Base-by-base conservation (phyloP, 1,140 invertebrate genomes). In the Solenopsis invicta region DNA sequence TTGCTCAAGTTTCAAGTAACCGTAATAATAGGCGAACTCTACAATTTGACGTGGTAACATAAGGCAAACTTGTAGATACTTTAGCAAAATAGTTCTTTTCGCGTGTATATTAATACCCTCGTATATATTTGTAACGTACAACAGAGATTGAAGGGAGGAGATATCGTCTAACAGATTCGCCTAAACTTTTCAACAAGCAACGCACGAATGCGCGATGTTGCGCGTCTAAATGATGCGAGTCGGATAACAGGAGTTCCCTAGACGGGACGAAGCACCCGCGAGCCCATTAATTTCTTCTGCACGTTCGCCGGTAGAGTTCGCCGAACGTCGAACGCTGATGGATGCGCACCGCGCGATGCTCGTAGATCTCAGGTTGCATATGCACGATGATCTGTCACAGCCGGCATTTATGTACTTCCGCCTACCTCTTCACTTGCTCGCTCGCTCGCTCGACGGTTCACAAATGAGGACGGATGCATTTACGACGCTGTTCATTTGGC, bases 301-400 rank as follows among this genome's bases (percentile, higher is more conserved):
- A 66, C 74, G 67, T 71, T 75, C 50, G 21, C 12, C 61, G 37
- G 21, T 37, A 12, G 13, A 12, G 13, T n/a, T n/a, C n/a, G n/a
- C 37, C 52, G 52, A 13, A 13, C 66, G 64, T 24, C 67, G 50
- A 84, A 84, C 24, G 41, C 41, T 41, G 52, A 84, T 84, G 54
- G 69, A 84, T 84, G 50, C 4, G 34, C 50, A 45, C n/a, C 64
- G 62, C 48, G 67, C 21, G 80, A 50, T 41, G 52, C 6, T 24
- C 71, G 45, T 76, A 24, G 71, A 81, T 71, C 52, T 21, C 34
- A 56, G 13, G 13, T 48, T 41, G 52, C 78, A 71, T 59, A 81
- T 81, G 78, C 78, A 56, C 52, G 54, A 74, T 84, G 54, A 82
- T 74, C 80, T 48, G 54, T 72, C 54, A 74, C 54, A 37, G 18